Evolutionary conservation across 2,797 vertebrate species (phyloP).

Genomic region (Eulemur rubriventer): DNA sequence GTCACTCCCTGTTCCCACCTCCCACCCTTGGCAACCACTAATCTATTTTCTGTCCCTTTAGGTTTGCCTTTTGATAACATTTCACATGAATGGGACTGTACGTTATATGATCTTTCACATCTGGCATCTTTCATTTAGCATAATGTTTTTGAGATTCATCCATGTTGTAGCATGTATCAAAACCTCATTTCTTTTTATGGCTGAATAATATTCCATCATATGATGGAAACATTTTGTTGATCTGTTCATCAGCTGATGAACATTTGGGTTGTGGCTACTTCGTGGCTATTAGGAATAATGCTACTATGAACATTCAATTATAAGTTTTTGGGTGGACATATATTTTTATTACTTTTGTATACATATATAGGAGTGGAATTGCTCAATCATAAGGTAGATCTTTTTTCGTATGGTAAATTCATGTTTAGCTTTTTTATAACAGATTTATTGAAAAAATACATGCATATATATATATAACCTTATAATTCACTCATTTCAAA

Average conservation of each 20-base stretch:
- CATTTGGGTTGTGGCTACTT: background rate
- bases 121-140: background rate
- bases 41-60: background rate
- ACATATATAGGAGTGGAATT: background rate
- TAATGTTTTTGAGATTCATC: background rate
- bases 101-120: background rate
- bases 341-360: background rate
- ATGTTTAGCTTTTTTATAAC: background rate
- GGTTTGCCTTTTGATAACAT: background rate
- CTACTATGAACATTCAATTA: background rate
- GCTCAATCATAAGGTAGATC: background rate
- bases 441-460: background rate
- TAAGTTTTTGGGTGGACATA: background rate
- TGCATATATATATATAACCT: background rate
- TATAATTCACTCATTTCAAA: background rate
- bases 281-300: background rate
- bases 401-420: background rate
- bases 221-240: background rate
- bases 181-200: background rate
- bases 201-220: background rate
- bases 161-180: background rate
- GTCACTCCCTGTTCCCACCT: background rate
- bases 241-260: background rate
- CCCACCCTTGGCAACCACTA: background rate
- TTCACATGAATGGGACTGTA: background rate